Evolutionary conservation across 2,888 invertebrate species (phyloP).

Genomic region (Diaprepes abbreviatus): DNA sequence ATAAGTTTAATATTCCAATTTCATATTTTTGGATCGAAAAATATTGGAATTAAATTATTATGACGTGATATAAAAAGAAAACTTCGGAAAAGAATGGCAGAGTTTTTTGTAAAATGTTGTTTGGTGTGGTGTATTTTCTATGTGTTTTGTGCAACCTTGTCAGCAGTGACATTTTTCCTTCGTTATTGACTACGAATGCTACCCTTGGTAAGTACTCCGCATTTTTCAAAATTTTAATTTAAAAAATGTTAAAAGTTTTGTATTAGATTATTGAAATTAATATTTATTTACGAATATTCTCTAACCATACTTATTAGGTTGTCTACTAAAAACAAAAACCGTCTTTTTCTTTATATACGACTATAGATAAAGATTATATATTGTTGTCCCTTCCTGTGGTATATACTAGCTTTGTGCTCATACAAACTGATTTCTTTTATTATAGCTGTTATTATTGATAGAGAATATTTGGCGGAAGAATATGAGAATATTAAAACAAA

Average conservation of each 20-base stretch:
- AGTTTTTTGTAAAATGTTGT: conserved; percentile 54
- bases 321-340: too few relatives aligned
- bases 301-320: too few relatives aligned
- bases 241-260: too few relatives aligned
- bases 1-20: conserved; percentile 20
- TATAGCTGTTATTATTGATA: conserved; percentile 80
- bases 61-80: conserved; percentile 6
- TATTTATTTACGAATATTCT: too few relatives aligned
- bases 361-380: too few relatives aligned
- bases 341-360: too few relatives aligned
- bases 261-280: too few relatives aligned
- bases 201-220: conserved; percentile 75
- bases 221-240: not conserved
- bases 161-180: conserved; percentile 76
- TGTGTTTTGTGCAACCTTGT: conserved; percentile 32
- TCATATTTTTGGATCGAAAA: not conserved
- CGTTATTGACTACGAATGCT: conserved; percentile 80
- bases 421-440: too few relatives aligned
- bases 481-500: conserved; percentile 75
- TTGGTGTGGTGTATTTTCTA: conserved; percentile 48
- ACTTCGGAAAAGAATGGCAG: conserved; percentile 24
- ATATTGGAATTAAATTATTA: not conserved
- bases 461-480: conserved; percentile 75
- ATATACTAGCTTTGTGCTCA: too few relatives aligned
- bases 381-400: too few relatives aligned